These are phyloP conservation scores for Cyrtorhinus lividipennis DNA, from an alignment of 1,140 invertebrate genomes.

Conservation along the genomic window DNA sequence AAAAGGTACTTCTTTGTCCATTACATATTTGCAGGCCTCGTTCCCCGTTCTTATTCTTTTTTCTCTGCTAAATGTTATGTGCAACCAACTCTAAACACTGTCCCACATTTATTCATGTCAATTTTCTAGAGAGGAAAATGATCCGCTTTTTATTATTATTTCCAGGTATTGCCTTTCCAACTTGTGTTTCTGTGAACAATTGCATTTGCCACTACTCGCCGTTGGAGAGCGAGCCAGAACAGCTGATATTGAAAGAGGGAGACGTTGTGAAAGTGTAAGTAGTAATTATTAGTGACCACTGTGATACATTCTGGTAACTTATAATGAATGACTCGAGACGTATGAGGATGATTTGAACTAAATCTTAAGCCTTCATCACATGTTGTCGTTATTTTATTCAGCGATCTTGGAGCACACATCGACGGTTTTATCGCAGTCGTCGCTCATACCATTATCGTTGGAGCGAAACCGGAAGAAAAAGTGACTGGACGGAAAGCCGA, in stretches of 20 bases:
- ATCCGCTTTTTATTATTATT: no score
- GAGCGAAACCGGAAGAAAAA: conserved; percentile 52
- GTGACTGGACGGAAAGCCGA: conserved; percentile 81
- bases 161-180: conserved; percentile 87
- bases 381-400: conserved; percentile 33
- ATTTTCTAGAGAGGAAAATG: no score
- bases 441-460: conserved; percentile 88
- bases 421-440: conserved; percentile 98
- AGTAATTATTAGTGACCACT: not conserved
- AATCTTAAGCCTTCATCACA: no score
- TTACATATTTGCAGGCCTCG: not conserved
- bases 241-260: conserved; percentile 68
- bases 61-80: no score
- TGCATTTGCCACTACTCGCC: conserved; percentile 99
- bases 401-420: conserved; percentile 93
- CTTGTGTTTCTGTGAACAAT: conserved; percentile 96
- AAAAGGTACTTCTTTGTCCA: conserved; percentile 55
- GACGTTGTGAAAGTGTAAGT: conserved; percentile 97
- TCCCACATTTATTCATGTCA: not conserved
- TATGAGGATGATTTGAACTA: no score
- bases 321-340: no score
- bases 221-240: conserved; percentile 75
- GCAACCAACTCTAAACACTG: no score
- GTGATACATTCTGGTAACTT: conserved; percentile 15
- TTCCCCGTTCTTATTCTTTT: not conserved